These are phyloP conservation scores for Goniozus legneri DNA, from an alignment of 1,140 invertebrate genomes.

Conservation along the genomic window DNA sequence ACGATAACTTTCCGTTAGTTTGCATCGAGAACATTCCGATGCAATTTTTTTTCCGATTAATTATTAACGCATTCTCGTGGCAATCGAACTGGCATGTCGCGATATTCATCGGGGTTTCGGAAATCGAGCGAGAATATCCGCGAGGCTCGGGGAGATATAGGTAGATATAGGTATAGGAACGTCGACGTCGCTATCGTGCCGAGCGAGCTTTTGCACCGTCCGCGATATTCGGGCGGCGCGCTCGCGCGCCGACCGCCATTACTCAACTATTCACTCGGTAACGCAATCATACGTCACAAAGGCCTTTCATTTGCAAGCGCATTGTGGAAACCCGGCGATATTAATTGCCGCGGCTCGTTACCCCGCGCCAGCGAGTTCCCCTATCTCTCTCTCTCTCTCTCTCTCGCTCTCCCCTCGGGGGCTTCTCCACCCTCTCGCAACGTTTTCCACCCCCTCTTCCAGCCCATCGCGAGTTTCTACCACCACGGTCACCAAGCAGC, in stretches of 20 bases:
- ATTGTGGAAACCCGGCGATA: constrained; percentile 55
- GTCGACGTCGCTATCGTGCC: too few relatives aligned
- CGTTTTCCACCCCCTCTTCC: constrained; percentile 24
- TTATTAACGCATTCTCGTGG: too few relatives aligned
- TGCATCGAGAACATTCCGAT: too few relatives aligned
- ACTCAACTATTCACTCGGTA: constrained; percentile 56
- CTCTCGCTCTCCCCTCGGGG: constrained; percentile 21
- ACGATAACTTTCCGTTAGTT: too few relatives aligned
- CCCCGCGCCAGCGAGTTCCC: constrained; percentile 35
- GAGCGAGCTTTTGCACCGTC: constrained; percentile 37
- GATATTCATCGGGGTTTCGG: not conserved
- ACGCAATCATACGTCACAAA: constrained; percentile 57
- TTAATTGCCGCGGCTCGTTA: constrained; percentile 56
- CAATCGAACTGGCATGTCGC: too few relatives aligned
- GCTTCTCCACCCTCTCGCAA: constrained; percentile 18
- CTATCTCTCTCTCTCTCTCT: constrained; percentile 20
- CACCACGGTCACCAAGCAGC: constrained; percentile 14
- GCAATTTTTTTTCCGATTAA: too few relatives aligned
- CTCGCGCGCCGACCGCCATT: constrained; percentile 46
- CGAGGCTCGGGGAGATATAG: not conserved
- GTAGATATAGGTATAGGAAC: too few relatives aligned
- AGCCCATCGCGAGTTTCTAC: constrained; percentile 13
- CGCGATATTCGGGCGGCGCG: constrained; percentile 39
- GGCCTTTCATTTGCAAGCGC: constrained; percentile 57
- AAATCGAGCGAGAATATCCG: not conserved